Conservation (phyloP, 2,888 invertebrate genomes). For the Drosophila subquinaria region DNA sequence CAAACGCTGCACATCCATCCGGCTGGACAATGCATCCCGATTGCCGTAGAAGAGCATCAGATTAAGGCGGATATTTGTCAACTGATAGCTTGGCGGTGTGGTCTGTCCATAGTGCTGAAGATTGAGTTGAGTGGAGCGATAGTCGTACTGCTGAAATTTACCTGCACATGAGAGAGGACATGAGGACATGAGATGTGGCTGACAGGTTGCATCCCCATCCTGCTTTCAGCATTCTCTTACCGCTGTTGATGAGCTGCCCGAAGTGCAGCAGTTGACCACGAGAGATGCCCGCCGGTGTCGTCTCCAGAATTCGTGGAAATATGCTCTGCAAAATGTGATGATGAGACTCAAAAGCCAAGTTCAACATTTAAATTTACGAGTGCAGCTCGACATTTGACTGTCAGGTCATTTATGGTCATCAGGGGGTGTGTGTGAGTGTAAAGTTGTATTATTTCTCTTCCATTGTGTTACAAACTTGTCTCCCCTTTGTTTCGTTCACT, state of each 20-base stretch:
- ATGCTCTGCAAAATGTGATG: slow-evolving; percentile 73
- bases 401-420: slow-evolving; percentile 1
- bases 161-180: slow-evolving; percentile 50
- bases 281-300: slow-evolving; percentile 83
- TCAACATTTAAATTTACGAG: slow-evolving; percentile 59
- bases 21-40: slow-evolving; percentile 71
- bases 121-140: slow-evolving; percentile 75
- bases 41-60: slow-evolving; percentile 81
- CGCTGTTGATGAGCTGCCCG: slow-evolving; percentile 83
- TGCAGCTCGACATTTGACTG: slow-evolving; percentile 25
- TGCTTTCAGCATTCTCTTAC: slow-evolving; percentile 58
- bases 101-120: slow-evolving; percentile 71
- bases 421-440: neutral
- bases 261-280: slow-evolving; percentile 83
- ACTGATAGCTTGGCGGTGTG: slow-evolving; percentile 80
- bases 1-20: slow-evolving; percentile 75
- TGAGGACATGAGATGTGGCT: slow-evolving; percentile 2
- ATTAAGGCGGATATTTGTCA: slow-evolving; percentile 80
- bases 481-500: neutral
- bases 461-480: neutral
- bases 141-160: slow-evolving; percentile 83
- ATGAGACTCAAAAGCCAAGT: slow-evolving; percentile 47
- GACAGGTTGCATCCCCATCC: neutral
- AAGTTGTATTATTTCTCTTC: neutral
- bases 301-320: slow-evolving; percentile 81